Percentiles rank a stretch among this genome's conserved stretches.
Evolutionary conservation across 2,888 invertebrate genomes (phyloP).

Genomic region (Sphaerophoria taeniata): DNA sequence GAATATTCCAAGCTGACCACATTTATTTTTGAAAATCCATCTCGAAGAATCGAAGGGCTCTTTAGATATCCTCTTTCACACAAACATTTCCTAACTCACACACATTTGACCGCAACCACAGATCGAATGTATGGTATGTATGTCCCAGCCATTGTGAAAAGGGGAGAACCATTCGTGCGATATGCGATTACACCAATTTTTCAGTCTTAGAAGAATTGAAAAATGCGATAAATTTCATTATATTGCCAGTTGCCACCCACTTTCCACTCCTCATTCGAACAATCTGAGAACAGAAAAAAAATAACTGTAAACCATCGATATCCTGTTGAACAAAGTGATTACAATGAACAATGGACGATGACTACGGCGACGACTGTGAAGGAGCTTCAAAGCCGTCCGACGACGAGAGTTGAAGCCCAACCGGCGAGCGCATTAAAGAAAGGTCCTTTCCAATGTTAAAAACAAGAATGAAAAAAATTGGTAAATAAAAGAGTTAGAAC

Average conservation of each 20-base stretch:
- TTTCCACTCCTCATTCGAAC: background rate
- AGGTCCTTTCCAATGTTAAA: slow-evolving; percentile 27
- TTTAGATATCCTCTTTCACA: background rate
- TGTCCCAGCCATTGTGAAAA: too few species aligned
- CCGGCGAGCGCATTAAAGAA: slow-evolving; percentile 11
- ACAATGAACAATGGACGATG: slow-evolving; percentile 59
- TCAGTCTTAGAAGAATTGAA: slow-evolving; percentile 63
- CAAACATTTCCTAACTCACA: background rate
- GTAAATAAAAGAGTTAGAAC: slow-evolving; percentile 68
- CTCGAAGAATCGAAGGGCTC: background rate
- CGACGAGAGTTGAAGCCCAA: slow-evolving; percentile 25
- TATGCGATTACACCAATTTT: slow-evolving; percentile 71
- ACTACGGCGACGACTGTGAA: too few species aligned
- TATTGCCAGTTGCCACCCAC: slow-evolving; percentile 8
- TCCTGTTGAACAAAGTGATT: slow-evolving; percentile 74
- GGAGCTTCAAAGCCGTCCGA: background rate
- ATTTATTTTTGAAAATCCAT: slow-evolving; percentile 14
- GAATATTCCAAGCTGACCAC: slow-evolving; percentile 35
- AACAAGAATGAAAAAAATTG: slow-evolving; percentile 36
- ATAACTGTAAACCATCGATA: slow-evolving; percentile 59
- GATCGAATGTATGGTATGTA: slow-evolving; percentile 6
- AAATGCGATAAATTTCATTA: slow-evolving; percentile 67
- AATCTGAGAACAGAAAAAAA: background rate
- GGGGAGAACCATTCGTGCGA: slow-evolving; percentile 43
- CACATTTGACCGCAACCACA: slow-evolving; percentile 10